Percentiles rank a stretch among this genome's conserved stretches.
Evolutionary conservation across 1,140 invertebrate genomes (phyloP).

Genomic region (Chrysomallon squamiferum): DNA sequence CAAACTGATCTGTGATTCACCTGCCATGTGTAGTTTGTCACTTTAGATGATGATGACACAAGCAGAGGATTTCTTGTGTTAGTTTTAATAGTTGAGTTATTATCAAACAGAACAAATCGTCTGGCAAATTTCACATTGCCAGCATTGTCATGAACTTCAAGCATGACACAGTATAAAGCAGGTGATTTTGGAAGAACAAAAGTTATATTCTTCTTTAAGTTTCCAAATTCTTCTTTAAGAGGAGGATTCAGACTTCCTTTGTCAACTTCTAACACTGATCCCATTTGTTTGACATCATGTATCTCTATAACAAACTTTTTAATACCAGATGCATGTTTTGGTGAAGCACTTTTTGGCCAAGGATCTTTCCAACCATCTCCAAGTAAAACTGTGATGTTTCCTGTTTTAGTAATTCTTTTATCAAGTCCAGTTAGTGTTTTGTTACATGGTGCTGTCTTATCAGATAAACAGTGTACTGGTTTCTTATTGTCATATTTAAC

Average conservation of each 20-base stretch:
- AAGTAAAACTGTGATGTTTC: neutral
- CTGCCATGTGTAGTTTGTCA: neutral
- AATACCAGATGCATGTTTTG: neutral
- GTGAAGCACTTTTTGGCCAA: neutral
- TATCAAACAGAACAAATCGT: conserved; percentile 3
- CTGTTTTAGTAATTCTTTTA: neutral
- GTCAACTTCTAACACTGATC: neutral
- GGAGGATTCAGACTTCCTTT: neutral
- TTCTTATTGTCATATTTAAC: neutral
- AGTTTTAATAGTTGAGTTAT: neutral
- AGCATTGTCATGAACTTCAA: neutral
- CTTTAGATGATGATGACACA: neutral
- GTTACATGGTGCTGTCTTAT: neutral
- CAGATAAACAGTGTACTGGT: neutral
- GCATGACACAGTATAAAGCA: neutral
- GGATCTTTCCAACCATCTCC: neutral
- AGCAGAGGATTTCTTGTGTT: neutral
- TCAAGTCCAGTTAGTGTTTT: neutral
- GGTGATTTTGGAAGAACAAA: neutral
- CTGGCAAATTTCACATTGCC: conserved; percentile 1
- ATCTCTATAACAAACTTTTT: neutral
- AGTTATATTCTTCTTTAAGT: neutral
- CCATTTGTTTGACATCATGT: neutral
- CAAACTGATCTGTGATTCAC: neutral
- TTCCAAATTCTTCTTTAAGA: neutral